Base-by-base conservation (phyloP, 2,888 invertebrate species). In the Calameuta idolon region DNA sequence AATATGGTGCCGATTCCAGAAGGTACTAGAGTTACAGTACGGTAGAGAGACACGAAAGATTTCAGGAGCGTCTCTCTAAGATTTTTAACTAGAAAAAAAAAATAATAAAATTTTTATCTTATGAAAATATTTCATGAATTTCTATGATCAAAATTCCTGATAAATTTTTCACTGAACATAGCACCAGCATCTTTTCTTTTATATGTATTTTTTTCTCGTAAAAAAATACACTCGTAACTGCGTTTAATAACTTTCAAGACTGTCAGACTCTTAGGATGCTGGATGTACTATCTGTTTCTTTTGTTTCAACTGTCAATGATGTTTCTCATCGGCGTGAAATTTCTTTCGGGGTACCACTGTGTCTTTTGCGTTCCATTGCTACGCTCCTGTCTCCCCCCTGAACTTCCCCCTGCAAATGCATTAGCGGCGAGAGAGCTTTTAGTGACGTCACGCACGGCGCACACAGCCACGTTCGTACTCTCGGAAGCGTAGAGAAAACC, bases 371-470 rank as follows among this genome's bases (percentile, higher is more conserved):
- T 55, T 55, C 23, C 55, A 71, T 88, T 84, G 87, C 84, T 89
- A 87, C 86, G 81, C 85, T 81, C 84, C 84, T 84, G 83, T 79
- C 73, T 80, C 74, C 79, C 79, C 78, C 81, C 83, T 69, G 15
- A 71, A 31, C 9, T 73, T 76, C 80, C 77, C 81, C 78, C 78
- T 83, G 87, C 90, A 90, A 90, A 91, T 91, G 91, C 90, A 90
- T 90, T 89, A 90, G 90, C 88, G 87, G 87, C 86, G 86, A 87
- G 82, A 82, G 83, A 89, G 89, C 88, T 89, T 89, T 89, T 88
- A 89, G 89, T 85, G 89, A 88, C 89, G 88, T 89, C 88, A 85
- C 76, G 31, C 84, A 86, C 85, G 83, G 77, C 69, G 31, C 83
- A 83, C 77, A 83, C 78, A 81, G 76, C 78, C 83, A 81, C 83